Conservation (phyloP, 2,113 vertebrate genomes). For the rabbit (Oryctolagus cuniculus) region mOryCun1.1 NC_091445.1:12643501-12644000, state of each 20-base stretch:
- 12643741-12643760: background rate
- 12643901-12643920: constrained; percentile 30
- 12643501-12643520: constrained; percentile 4
- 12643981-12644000: background rate
- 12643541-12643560: background rate
- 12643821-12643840: background rate
- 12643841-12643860: background rate
- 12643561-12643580: background rate
- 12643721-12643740: background rate
- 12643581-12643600: background rate
- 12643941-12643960: background rate
- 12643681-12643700: background rate
- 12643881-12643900: background rate
- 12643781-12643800: constrained; percentile 1
- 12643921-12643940: background rate
- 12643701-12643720: background rate
- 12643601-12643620: background rate
- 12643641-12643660: background rate
- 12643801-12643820: background rate
- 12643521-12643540: constrained; percentile 16
- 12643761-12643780: background rate
- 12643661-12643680: background rate
- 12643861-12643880: constrained; percentile 4
- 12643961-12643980: background rate
- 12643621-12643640: background rate